phyloP scores from a whole-genome alignment of 1,140 invertebrate genomes.

The Drosophila murphyi region DNA sequence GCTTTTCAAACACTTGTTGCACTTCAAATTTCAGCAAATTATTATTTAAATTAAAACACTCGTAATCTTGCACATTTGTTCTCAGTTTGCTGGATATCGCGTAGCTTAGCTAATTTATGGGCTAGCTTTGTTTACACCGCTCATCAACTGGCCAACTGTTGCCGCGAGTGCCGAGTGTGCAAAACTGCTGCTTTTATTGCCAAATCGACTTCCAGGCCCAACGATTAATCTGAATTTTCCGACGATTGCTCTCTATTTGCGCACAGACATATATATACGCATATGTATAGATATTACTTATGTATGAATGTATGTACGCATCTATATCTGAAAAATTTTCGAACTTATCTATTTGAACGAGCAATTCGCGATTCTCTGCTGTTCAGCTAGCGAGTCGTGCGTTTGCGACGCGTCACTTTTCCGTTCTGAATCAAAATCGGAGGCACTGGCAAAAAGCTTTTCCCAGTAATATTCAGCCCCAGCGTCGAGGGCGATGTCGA shows the following conservation, averaged over 20 bases:
- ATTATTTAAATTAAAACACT: background rate
- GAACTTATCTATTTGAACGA: conserved; percentile 24
- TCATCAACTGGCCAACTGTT: conserved; percentile 37
- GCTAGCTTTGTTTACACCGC: conserved; percentile 18
- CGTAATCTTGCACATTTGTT: conserved; percentile 21
- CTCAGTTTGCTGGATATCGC: conserved; percentile 16
- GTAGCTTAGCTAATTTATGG: conserved; percentile 24
- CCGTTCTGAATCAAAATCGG: conserved; percentile 71
- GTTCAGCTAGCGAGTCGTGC: conserved; percentile 50
- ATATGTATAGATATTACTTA: conserved; percentile 11
- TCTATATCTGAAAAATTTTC: conserved; percentile 20
- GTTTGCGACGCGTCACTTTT: conserved; percentile 73
- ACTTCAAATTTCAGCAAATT: conserved; percentile 25
- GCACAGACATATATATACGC: background rate
- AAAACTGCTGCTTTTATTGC: conserved; percentile 6
- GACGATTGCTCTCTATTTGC: background rate
- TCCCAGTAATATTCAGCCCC: conserved; percentile 57
- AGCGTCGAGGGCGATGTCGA: conserved; percentile 1
- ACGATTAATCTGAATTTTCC: conserved; percentile 20
- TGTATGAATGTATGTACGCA: conserved; percentile 11
- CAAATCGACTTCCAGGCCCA: conserved; percentile 28
- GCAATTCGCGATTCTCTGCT: conserved; percentile 26
- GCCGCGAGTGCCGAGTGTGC: conserved; percentile 21
- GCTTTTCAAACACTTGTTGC: conserved; percentile 27
- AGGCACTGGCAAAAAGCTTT: conserved; percentile 63